A percentile compares a stretch with the other conserved stretches of the same genome.
Conservation (phyloP, 1,140 invertebrate species). For the Sitobion miscanthi region DNA sequence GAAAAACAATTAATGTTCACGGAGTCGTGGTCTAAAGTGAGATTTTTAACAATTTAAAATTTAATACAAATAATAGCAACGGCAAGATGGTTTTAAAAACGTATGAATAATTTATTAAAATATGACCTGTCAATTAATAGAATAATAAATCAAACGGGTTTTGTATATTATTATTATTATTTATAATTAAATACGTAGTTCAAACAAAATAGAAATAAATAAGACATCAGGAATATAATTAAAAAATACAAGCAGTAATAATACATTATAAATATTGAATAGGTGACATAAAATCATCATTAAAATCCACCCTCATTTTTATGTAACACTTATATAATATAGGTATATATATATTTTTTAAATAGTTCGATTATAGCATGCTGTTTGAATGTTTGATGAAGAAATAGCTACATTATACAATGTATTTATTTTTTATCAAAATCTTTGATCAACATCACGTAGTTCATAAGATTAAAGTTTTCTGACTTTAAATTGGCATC, state of each 20-base stretch:
- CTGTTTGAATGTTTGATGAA: neutral
- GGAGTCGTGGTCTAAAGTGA: neutral
- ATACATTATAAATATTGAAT: conserved; percentile 9
- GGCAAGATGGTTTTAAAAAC: neutral
- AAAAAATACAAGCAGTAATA: neutral
- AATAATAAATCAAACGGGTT: conserved; percentile 18
- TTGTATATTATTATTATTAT: neutral
- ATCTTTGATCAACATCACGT: conserved; percentile 26
- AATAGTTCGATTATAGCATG: neutral
- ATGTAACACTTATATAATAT: conserved; percentile 6
- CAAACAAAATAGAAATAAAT: neutral
- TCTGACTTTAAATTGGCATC: neutral
- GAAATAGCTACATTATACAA: neutral
- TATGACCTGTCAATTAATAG: conserved; percentile 4
- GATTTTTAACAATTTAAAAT: neutral
- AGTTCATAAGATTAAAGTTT: neutral
- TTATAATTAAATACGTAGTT: conserved; percentile 14
- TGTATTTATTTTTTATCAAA: neutral
- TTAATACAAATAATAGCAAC: neutral
- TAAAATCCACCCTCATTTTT: neutral
- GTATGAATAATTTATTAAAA: conserved; percentile 2
- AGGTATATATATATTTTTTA: neutral
- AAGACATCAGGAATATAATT: neutral
- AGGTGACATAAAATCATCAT: neutral
- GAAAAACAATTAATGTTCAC: neutral